Base-by-base conservation (phyloP, 1,140 invertebrate genomes). In the Atta colombica region DNA sequence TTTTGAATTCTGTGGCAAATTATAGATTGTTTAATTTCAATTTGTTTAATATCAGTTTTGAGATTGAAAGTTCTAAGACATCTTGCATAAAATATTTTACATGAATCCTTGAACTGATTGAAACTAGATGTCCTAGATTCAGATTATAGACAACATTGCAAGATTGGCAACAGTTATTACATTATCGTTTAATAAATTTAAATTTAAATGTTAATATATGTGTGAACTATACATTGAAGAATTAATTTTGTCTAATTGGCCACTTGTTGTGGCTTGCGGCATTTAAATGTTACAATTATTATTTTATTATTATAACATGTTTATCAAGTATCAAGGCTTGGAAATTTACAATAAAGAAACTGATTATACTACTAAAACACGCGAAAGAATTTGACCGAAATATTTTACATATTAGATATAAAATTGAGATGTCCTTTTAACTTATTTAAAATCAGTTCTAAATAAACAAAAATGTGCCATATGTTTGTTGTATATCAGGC, bases 261-360 rank as follows among this genome's bases (percentile, higher is more conserved):
- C 18, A 10, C 25, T 45, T 12, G 35, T 39, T 8, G 6, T 39
- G n/a, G 2, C 1, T 53, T 18, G 25, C 55, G 8, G 39, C 7
- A 16, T 14, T 69, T 80, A 68, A 80, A 80, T 66, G 39, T 21
- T 49, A 66, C 16, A 65, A 12, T 65, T 51, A 12, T 66, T 21
- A 21, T 21, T 55, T 35, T 16, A 21, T 51, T n/a, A 66, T 21
- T 45, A 66, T 10, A 66, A 35, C 45, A 66, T 10, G 21, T 58
- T 58, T 72, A 28, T 72, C 16, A 45, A 31, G 18, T 61, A 49
- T 35, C 7, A 63, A 28, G 8, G 4, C 2, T 49, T 10, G 5
- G 5, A 10, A 77, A 63, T 77, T 4, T 25, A 8, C 7, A 68
- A 4, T 6, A 39, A 21, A 69, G 10, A 16, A 68, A 10, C n/a